These are phyloP conservation scores for human (Homo sapiens) DNA, from an alignment of 2,113 vertebrate genomes.

Conservation along the genomic window GRCh38 chr1:48803001-48803500, in stretches of 20 bases:
- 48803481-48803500: constrained; percentile 25
- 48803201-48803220: background rate
- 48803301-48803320: background rate
- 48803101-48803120: background rate
- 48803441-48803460: constrained; percentile 38
- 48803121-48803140: background rate
- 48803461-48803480: constrained; percentile 38
- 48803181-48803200: background rate
- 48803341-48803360: background rate
- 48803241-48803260: background rate
- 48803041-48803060: background rate
- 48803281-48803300: background rate
- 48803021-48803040: background rate
- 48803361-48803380: background rate
- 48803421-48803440: background rate
- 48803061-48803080: background rate
- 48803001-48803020: background rate
- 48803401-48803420: background rate
- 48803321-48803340: background rate
- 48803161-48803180: background rate
- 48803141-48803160: background rate
- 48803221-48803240: background rate
- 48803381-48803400: background rate
- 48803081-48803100: background rate
- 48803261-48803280: background rate